Conservation (phyloP, 2,888 invertebrate species). For the Diarsia brunnea region DNA sequence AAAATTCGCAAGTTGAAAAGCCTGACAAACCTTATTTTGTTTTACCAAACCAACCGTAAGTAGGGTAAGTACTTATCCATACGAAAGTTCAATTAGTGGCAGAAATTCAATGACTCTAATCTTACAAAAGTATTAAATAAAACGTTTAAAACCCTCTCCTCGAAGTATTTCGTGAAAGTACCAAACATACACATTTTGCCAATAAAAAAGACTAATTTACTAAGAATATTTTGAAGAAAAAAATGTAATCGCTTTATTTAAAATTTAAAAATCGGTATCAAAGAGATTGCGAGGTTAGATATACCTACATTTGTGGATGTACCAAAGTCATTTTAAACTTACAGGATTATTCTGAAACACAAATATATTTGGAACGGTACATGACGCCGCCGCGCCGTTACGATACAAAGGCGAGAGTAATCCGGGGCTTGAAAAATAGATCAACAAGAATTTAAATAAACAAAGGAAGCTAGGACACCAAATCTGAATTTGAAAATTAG, state of each 20-base stretch:
- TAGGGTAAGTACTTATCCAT: not conserved
- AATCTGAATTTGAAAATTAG: too few relatives aligned
- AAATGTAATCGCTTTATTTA: constrained; percentile 2
- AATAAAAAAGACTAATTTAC: not conserved
- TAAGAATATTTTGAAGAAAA: not conserved
- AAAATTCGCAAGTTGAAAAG: not conserved
- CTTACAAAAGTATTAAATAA: not conserved
- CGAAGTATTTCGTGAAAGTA: too few relatives aligned
- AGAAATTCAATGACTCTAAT: not conserved
- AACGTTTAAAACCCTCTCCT: not conserved
- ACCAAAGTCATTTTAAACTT: constrained; percentile 22
- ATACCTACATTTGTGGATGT: constrained; percentile 13
- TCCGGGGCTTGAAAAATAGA: too few relatives aligned
- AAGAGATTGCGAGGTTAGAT: constrained; percentile 31
- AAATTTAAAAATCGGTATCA: constrained; percentile 14
- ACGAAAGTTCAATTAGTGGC: not conserved
- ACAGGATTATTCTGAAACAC: constrained; percentile 18
- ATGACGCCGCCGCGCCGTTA: too few relatives aligned
- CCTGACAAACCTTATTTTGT: not conserved
- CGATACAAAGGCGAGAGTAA: too few relatives aligned
- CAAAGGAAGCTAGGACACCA: too few relatives aligned
- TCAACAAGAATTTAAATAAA: too few relatives aligned
- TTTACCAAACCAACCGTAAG: not conserved
- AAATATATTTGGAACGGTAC: not conserved
- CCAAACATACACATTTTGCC: too few relatives aligned